phyloP scores from a whole-genome alignment of 2,888 invertebrate species.

The Acrobasis consociella region DNA sequence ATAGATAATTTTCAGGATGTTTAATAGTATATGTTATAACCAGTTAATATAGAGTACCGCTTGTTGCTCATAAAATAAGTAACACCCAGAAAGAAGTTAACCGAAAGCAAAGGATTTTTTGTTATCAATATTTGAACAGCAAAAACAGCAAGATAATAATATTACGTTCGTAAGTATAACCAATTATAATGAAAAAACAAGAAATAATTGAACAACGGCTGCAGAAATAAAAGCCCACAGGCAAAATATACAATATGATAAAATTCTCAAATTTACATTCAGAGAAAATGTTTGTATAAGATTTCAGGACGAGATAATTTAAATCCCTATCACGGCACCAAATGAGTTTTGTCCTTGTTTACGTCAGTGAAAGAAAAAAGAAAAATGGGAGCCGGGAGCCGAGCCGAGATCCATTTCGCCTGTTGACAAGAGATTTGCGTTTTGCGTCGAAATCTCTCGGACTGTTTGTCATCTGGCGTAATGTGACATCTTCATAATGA shows the following conservation, averaged over 20 bases:
- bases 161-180: too few species aligned
- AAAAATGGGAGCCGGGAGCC: slow-evolving; percentile 48
- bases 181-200: not conserved
- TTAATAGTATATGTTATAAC: too few species aligned
- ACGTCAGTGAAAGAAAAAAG: slow-evolving; percentile 50
- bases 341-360: slow-evolving; percentile 59
- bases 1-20: not conserved
- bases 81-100: too few species aligned
- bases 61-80: too few species aligned
- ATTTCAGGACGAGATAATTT: slow-evolving; percentile 54
- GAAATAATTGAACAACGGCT: slow-evolving; percentile 17
- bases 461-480: slow-evolving; percentile 58
- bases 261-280: slow-evolving; percentile 13
- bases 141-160: too few species aligned
- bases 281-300: slow-evolving; percentile 39
- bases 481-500: slow-evolving; percentile 23
- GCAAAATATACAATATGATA: slow-evolving; percentile 11
- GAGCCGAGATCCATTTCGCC: slow-evolving; percentile 54
- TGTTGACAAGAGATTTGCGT: slow-evolving; percentile 69
- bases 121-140: too few species aligned
- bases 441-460: slow-evolving; percentile 44
- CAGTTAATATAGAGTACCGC: too few species aligned
- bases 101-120: too few species aligned
- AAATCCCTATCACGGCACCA: slow-evolving; percentile 53
- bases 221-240: slow-evolving; percentile 21